Base-by-base conservation (phyloP, 1,140 invertebrate species). In the Antheraea pernyi region DNA sequence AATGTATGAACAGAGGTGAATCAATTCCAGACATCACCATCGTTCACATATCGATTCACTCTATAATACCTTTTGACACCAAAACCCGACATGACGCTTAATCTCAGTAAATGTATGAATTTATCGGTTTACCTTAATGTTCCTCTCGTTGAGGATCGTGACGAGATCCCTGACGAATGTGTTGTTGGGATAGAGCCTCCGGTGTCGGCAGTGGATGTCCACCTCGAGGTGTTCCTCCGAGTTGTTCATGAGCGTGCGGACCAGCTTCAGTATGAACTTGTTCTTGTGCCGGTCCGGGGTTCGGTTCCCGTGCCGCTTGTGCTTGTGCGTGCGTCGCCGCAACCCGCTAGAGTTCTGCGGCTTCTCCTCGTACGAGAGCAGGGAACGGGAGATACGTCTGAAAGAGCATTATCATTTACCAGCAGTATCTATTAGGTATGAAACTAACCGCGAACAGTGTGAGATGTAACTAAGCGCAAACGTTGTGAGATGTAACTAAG, bases 161-260 rank as follows among this genome's bases (percentile, higher is more conserved):
- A 91, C 89, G 7, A 91, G 70, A 60, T 89, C 86, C 8, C 86
- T 46, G 7, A 91, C 89, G 75, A 91, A 88, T 46, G 53, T 82
- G 73, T 91, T 82, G 72, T 91, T 91, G 18, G 89, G 87, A 67
- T 78, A 79, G 19, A 91, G 72, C 16, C 63, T 65, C 0, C 67
- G 68, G 67, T 91, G 89, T 8, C 67, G 71, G 76, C 88, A 91
- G 69, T 81, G 80, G 6, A 89, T 69, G 48, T 87, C 87, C n/a
- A 81, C 75, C 70, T 91, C 88, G 36, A 91, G 64, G 61, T 91
- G 87, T 8, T 89, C 78, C 19, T 80, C 77, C 0, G 75, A 66
- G 37, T 63, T 60, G 70, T 84, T 84, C 8, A 13, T 4, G 63
- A 78, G 7, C 0, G 74, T 70, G 0, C 83, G 74, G 13, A 84